Conservation (phyloP, 2,888 invertebrate species). For the Sialis fuliginosa region DNA sequence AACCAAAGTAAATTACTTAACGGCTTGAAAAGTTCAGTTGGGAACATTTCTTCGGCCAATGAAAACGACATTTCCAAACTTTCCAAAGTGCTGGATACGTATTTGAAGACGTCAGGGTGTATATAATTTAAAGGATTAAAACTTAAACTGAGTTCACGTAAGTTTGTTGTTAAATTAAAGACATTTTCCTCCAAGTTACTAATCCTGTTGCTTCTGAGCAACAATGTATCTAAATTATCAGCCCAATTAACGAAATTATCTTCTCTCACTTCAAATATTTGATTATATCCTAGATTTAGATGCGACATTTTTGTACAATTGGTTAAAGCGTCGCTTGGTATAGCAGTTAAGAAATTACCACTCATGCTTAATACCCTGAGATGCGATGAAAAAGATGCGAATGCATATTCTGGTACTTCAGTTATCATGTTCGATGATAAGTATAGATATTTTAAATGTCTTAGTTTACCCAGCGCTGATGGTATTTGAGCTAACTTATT, state of each 20-base stretch:
- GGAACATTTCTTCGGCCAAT: slow-evolving; percentile 61
- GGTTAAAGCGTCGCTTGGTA: slow-evolving; percentile 50
- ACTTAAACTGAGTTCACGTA: slow-evolving; percentile 78
- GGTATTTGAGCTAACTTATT: slow-evolving; percentile 57
- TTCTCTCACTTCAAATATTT: slow-evolving; percentile 56
- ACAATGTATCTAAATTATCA: slow-evolving; percentile 56
- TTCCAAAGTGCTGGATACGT: slow-evolving; percentile 53
- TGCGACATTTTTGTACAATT: slow-evolving; percentile 64
- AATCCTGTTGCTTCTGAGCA: slow-evolving; percentile 70
- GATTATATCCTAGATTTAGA: slow-evolving; percentile 77
- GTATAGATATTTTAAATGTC: slow-evolving; percentile 60
- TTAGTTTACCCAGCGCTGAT: slow-evolving; percentile 42
- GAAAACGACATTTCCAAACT: slow-evolving; percentile 76
- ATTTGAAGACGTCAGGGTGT: slow-evolving; percentile 62
- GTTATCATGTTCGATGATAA: slow-evolving; percentile 61
- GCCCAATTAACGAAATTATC: slow-evolving; percentile 69
- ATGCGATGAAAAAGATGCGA: slow-evolving; percentile 35
- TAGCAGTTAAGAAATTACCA: slow-evolving; percentile 58
- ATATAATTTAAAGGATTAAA: slow-evolving; percentile 77
- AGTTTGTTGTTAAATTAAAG: slow-evolving; percentile 52
- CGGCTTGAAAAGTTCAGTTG: slow-evolving; percentile 55
- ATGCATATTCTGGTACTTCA: slow-evolving; percentile 42
- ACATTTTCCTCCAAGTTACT: slow-evolving; percentile 51
- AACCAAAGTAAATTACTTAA: slow-evolving; percentile 63
- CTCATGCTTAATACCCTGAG: slow-evolving; percentile 64